These are phyloP conservation scores for Poecilia velifera DNA, from an alignment of 2,797 vertebrate genomes.

Conservation along the genomic window DNA sequence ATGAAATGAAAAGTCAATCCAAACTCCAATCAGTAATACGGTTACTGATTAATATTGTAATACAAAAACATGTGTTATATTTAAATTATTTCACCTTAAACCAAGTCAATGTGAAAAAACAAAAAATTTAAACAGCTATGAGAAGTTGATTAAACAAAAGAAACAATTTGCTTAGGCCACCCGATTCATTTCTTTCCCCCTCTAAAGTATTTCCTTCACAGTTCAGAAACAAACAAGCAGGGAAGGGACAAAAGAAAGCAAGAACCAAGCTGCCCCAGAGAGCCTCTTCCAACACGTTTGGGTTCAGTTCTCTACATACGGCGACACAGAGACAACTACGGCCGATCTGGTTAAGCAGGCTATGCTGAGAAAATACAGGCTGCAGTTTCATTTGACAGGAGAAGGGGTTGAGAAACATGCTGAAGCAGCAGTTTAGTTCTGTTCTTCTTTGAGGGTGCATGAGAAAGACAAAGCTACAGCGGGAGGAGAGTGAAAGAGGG, in stretches of 20 bases:
- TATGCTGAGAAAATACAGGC: constrained; percentile 63
- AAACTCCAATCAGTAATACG: not conserved
- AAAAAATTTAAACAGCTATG: constrained; percentile 1
- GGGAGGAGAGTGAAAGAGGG: constrained; percentile 69
- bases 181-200: not conserved
- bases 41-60: not conserved
- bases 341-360: constrained; percentile 73
- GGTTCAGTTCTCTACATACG: constrained; percentile 84
- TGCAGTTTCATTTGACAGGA: constrained; percentile 64
- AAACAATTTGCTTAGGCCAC: not conserved
- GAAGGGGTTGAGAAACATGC: constrained; percentile 77
- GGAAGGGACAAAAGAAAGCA: constrained; percentile 24
- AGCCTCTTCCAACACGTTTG: constrained; percentile 37
- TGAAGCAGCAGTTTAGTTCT: constrained; percentile 77
- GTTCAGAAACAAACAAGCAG: constrained; percentile 38
- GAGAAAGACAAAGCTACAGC: constrained; percentile 67
- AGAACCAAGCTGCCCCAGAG: constrained; percentile 31
- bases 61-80: not conserved
- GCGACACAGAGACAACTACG: constrained; percentile 51
- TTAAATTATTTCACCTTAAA: not conserved
- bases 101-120: not conserved
- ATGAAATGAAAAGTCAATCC: not conserved
- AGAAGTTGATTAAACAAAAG: constrained; percentile 1
- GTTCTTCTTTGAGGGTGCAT: constrained; percentile 72
- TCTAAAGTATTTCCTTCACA: constrained; percentile 30